phyloP scores from a whole-genome alignment of 2,797 vertebrate genomes.

The Lacerta bilineata region DNA sequence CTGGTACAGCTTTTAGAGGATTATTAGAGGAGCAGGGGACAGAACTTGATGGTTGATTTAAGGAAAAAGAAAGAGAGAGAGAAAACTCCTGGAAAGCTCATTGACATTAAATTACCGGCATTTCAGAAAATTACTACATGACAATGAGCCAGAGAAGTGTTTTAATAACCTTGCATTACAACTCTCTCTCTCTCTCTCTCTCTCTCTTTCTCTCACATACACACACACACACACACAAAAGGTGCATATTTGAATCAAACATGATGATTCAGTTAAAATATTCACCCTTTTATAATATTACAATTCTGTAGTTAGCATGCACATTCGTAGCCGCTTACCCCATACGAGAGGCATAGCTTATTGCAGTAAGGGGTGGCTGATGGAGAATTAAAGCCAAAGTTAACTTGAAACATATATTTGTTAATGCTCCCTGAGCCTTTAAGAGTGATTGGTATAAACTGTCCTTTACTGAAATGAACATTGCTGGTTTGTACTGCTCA shows the following conservation, averaged over 20 bases:
- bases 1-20: not conserved
- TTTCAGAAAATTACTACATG: conserved; percentile 28
- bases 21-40: not conserved
- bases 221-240: too few species aligned
- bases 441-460: conserved; percentile 9
- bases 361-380: not conserved
- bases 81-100: not conserved
- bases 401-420: not conserved
- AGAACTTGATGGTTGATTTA: conserved; percentile 15
- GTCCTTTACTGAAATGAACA: not conserved
- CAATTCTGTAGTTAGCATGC: conserved; percentile 18
- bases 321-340: not conserved
- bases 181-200: too few species aligned
- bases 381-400: not conserved
- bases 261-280: conserved; percentile 16
- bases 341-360: not conserved
- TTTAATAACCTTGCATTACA: conserved; percentile 1
- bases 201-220: too few species aligned
- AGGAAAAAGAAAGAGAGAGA: not conserved
- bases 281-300: conserved; percentile 28
- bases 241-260: not conserved
- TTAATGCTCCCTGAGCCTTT: not conserved
- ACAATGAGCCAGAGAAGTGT: conserved; percentile 2
- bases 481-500: not conserved
- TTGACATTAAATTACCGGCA: conserved; percentile 33